Evolutionary conservation across 2,888 invertebrate species (phyloP), one percentile per base, ranked within the genome.

Genomic region (Xestoiulus laeticollis): DNA sequence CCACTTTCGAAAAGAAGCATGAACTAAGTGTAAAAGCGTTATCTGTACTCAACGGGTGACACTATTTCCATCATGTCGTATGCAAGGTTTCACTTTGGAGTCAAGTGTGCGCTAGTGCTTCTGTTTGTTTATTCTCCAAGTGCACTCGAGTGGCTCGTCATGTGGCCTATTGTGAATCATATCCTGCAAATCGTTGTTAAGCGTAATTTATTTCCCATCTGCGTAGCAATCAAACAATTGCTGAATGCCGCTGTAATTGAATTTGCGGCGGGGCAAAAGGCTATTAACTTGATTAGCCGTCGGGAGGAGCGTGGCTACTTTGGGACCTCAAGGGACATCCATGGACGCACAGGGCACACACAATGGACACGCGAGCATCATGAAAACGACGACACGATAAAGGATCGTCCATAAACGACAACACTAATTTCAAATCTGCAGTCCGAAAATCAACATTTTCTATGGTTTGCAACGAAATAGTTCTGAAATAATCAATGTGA

Each of bases 191-290:
- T 84, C 84, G 84, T 84, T 84, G 43, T 22, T 84, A 84, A 84
- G 84, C 43, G 38, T 84, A 84, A 84, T 84, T 84, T 84, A 84
- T 84, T 84, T 84, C 84, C 84, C 84, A 84, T 84, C 84, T 84
- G 10, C 84, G 84, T 84, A 84, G 84, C 84, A 84, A 84, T 84
- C 38, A 84, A 84, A 43, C 84, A 84, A 84, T 84, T 84, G 84
- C 38, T 43, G 43, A 84, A 84, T 84, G 43, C 22, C 32, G 14
- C 84, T 5, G 84, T 84, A 84, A 84, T 84, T 84, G 84, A 84
- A 84, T 84, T 84, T 84, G 84, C 84, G 84, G 84, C 84, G 84
- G 84, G 43, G 33, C 84, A 84, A 84, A 84, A 84, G 84, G 43
- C 84, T 84, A 84, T 84, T 84, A 84, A 84, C 84, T 84, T 84